A percentile compares a stretch with the other conserved stretches of the same genome.
phyloP scores from a whole-genome alignment of 1,140 invertebrate genomes.

The Phymastichus coffea region DNA sequence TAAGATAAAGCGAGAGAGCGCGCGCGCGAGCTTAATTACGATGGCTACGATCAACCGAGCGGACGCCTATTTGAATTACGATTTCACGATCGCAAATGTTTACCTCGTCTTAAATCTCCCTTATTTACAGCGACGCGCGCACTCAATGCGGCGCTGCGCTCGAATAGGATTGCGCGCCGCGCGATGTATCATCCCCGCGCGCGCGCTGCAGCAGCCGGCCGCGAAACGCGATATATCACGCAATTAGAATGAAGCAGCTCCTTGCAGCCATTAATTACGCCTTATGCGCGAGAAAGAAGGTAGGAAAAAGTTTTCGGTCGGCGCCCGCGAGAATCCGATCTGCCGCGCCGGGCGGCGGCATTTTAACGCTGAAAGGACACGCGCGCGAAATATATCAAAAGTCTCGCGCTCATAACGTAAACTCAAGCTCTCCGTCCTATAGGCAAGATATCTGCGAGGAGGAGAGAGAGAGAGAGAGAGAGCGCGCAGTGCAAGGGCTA shows the following conservation, averaged over 20 bases:
- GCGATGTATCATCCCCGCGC: neutral
- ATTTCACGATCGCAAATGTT: too few relatives aligned
- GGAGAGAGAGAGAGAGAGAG: neutral
- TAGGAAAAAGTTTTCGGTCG: neutral
- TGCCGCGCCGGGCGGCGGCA: too few relatives aligned
- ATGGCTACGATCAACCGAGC: too few relatives aligned
- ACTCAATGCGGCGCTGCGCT: too few relatives aligned
- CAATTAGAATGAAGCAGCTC: neutral
- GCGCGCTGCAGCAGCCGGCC: too few relatives aligned
- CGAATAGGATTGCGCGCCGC: too few relatives aligned
- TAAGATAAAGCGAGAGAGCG: conserved; percentile 4
- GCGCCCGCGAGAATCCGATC: neutral
- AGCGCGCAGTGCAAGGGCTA: conserved; percentile 24
- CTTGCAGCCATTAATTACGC: neutral
- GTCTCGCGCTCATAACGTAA: neutral
- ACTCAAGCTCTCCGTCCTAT: neutral
- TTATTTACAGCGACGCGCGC: too few relatives aligned
- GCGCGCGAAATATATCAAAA: conserved; percentile 17
- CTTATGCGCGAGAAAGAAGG: neutral
- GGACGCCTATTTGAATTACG: too few relatives aligned
- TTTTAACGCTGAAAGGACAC: neutral
- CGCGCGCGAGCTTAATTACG: too few relatives aligned
- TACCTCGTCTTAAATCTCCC: too few relatives aligned
- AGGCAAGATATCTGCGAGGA: neutral
- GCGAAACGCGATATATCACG: neutral